These are phyloP conservation scores for Chalcis sispes DNA, from an alignment of 2,888 invertebrate genomes.

Conservation along the genomic window DNA sequence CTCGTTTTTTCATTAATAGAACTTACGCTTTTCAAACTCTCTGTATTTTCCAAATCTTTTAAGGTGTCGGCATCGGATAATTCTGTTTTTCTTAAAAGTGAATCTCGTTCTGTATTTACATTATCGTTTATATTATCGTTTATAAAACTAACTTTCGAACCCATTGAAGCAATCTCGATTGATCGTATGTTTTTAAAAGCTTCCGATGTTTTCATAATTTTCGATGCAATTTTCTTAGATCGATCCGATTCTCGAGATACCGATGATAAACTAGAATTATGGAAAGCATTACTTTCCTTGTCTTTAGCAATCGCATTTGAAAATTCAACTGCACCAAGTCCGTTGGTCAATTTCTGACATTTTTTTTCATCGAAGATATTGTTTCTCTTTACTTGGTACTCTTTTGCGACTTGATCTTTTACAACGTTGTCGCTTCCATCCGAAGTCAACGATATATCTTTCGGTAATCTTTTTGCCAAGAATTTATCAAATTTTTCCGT, in stretches of 20 bases:
- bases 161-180: not conserved
- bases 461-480: not conserved
- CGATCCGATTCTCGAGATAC: not conserved
- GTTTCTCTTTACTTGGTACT: not conserved
- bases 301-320: not conserved
- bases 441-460: not conserved
- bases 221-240: not conserved
- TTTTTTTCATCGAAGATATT: too few relatives aligned
- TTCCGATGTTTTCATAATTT: not conserved
- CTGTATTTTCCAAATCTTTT: not conserved
- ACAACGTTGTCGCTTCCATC: not conserved
- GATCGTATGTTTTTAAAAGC: not conserved
- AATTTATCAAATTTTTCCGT: constrained; percentile 38
- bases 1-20: not conserved
- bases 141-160: not conserved
- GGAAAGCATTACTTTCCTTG: not conserved
- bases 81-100: not conserved
- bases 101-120: not conserved
- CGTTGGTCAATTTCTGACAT: not conserved
- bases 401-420: not conserved
- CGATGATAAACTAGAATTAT: not conserved
- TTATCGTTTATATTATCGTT: too few relatives aligned
- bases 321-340: not conserved
- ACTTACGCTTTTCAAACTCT: constrained; percentile 4
- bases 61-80: not conserved